Percentiles rank a stretch among this genome's conserved stretches.
Evolutionary conservation across 2,888 invertebrate species (phyloP).

Genomic region (Erebia aethiops): DNA sequence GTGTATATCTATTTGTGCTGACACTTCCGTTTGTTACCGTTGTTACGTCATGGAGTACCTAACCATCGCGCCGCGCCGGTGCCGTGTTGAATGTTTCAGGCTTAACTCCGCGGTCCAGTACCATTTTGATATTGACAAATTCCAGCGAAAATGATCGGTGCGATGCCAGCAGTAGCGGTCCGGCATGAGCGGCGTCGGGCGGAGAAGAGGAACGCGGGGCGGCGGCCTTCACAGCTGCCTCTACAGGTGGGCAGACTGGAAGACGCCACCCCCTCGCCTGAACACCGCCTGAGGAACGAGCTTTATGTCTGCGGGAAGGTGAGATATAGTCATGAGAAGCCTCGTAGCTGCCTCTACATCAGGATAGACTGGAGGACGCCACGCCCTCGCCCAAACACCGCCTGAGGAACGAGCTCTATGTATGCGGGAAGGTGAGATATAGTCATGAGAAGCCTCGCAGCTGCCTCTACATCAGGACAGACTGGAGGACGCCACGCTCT

Average conservation of each 20-base stretch:
- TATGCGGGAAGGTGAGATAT: constrained; percentile 86
- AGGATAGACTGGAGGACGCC: constrained; percentile 85
- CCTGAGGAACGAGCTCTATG: constrained; percentile 86
- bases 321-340: constrained; percentile 45
- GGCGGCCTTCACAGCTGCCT: constrained; percentile 86
- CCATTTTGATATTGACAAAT: constrained; percentile 22
- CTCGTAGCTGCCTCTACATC: constrained; percentile 86
- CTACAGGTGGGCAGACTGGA: constrained; percentile 85
- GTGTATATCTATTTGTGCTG: too few species aligned
- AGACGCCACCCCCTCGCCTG: constrained; percentile 86
- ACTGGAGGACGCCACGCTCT: constrained; percentile 86
- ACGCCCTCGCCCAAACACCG: constrained; percentile 86
- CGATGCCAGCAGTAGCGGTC: constrained; percentile 93
- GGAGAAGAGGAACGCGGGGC: constrained; percentile 86
- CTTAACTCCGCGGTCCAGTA: background rate
- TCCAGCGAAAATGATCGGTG: constrained; percentile 89
- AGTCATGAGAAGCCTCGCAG: too few species aligned
- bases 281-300: constrained; percentile 79
- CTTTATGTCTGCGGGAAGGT: constrained; percentile 90
- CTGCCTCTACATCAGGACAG: constrained; percentile 84
- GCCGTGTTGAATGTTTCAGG: background rate
- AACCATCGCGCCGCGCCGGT: too few species aligned
- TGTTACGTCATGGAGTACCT: background rate
- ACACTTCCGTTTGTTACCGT: too few species aligned
- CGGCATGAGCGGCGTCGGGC: constrained; percentile 90